Conservation (phyloP, 1,140 invertebrate species). For the Solen grandis region DNA sequence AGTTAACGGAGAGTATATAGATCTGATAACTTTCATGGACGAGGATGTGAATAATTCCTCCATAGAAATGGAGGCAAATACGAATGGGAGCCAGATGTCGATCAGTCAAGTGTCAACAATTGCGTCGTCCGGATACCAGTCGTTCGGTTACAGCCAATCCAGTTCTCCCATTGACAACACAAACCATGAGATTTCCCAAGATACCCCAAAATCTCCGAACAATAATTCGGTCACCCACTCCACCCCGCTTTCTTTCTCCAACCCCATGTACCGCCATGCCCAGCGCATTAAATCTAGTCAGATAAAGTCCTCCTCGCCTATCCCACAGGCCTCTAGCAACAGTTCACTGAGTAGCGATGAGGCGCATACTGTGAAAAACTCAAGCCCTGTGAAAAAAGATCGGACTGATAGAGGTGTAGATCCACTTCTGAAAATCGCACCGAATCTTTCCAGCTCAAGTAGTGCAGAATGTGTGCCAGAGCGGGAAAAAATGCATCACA, state of each 20-base stretch:
- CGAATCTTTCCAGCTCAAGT: constrained; percentile 72
- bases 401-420: constrained; percentile 49
- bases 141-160: constrained; percentile 94
- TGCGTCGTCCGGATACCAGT: constrained; percentile 94
- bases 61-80: constrained; percentile 68
- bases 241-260: constrained; percentile 91
- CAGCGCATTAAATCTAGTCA: constrained; percentile 60
- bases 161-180: constrained; percentile 90
- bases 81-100: constrained; percentile 78
- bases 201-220: background rate
- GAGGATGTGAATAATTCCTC: constrained; percentile 72
- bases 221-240: constrained; percentile 38
- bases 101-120: constrained; percentile 91
- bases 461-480: constrained; percentile 67
- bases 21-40: constrained; percentile 78
- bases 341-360: constrained; percentile 72
- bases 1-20: constrained; percentile 77
- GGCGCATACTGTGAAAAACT: constrained; percentile 58
- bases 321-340: constrained; percentile 61
- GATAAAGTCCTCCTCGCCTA: constrained; percentile 56
- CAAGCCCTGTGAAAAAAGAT: constrained; percentile 63
- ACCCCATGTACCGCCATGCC: constrained; percentile 87
- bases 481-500: constrained; percentile 41
- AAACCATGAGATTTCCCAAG: constrained; percentile 68
- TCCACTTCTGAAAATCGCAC: constrained; percentile 71